Base-by-base conservation (phyloP, 2,797 vertebrate genomes). In the Carcharodon carcharias region DNA sequence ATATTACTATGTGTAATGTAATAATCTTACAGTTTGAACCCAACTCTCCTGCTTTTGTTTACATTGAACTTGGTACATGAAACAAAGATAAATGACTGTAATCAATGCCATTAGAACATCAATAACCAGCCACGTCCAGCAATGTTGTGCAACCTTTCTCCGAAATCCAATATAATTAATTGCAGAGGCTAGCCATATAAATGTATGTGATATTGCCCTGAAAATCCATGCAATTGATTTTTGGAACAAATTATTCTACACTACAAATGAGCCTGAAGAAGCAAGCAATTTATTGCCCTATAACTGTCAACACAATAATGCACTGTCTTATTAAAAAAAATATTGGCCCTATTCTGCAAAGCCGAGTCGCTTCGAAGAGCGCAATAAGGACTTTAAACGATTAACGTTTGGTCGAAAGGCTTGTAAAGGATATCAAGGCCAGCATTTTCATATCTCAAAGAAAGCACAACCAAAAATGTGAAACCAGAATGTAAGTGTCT, bases 391-490 rank as follows among this genome's bases (percentile, higher is more conserved):
- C 50, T 95, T 56, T 54, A n/a, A 58, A 54, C 45, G 56, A 21
- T 28, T 35, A 77, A 35, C 31, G 0, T 54, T 8, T 56, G 54
- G 80, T 67, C 95, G 21, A 95, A 88, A 77, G 96, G 96, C 96
- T 96, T 96, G 96, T 96, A 97, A 96, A 80, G 4, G 96, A 96
- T 95, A 61, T 28, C 96, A 0, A 96, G 96, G 88, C 93, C 28
- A 95, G 23, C 91, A 87, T 96, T 69, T 96, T 96, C 96, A 95
- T 96, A 96, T 96, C 11, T 50, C 96, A 18, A 96, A 67, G 96
- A 96, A 97, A 96, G 96, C 97, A 96, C 97, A 97, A 97, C 96
- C 97, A 97, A 67, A 97, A 97, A 97, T 97, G 97, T 96, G 96
- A 97, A 96, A 97, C 96, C 69, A 96, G 96, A 97, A 96, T 96